phyloP scores from a whole-genome alignment of 2,888 invertebrate species.

The Chironomus tentans region DNA sequence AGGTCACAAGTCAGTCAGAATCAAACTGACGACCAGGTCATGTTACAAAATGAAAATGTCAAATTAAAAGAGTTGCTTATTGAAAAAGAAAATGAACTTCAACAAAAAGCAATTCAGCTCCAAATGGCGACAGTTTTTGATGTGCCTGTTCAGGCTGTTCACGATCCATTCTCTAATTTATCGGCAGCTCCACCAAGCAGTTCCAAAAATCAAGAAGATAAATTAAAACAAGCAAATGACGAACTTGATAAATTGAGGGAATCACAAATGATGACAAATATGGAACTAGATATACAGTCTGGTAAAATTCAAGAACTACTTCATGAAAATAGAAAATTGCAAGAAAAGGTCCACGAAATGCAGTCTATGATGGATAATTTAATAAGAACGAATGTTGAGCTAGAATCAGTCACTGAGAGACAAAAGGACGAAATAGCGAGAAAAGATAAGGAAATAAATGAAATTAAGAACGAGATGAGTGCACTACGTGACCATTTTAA shows the following conservation, averaged over 20 bases:
- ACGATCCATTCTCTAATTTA: constrained; percentile 25
- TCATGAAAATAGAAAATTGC: constrained; percentile 32
- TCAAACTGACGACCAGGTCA: constrained; percentile 42
- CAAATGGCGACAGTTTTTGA: constrained; percentile 33
- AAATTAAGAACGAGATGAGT: constrained; percentile 11
- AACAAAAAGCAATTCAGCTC: constrained; percentile 38
- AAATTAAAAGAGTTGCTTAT: constrained; percentile 46
- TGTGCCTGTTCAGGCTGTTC: constrained; percentile 23
- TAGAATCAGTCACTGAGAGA: not conserved
- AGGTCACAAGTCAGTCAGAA: constrained; percentile 40
- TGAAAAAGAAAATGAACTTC: constrained; percentile 43
- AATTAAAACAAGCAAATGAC: constrained; percentile 5
- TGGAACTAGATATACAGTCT: constrained; percentile 23
- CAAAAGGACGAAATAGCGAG: not conserved
- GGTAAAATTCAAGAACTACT: constrained; percentile 26
- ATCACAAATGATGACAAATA: not conserved
- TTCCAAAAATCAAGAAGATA: constrained; percentile 1
- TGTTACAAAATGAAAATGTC: constrained; percentile 48
- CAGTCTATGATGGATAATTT: constrained; percentile 40
- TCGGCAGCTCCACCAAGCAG: not conserved
- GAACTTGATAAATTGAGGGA: not conserved
- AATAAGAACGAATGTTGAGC: constrained; percentile 38
- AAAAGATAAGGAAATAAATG: constrained; percentile 23
- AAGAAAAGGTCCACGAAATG: constrained; percentile 39
- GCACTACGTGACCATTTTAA: not conserved